These are phyloP conservation scores for Danio kyathit DNA, from an alignment of 2,797 vertebrate genomes.

Conservation along the genomic window DNA sequence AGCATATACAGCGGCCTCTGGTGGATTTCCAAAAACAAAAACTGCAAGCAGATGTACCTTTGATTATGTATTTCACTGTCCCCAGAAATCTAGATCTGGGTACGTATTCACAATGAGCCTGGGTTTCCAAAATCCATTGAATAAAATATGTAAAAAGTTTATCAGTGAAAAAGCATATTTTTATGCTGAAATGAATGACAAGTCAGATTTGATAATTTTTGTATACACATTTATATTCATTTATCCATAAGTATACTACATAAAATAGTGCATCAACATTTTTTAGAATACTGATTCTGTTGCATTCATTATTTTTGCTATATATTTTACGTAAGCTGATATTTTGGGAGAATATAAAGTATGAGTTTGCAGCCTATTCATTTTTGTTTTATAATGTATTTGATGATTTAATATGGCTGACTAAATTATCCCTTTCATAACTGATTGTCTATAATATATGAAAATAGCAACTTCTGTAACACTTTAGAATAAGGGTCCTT, in stretches of 20 bases:
- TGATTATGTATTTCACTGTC: too few relatives aligned
- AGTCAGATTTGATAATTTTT: background rate
- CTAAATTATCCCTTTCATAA: background rate
- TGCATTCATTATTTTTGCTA: background rate
- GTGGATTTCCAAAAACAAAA: too few relatives aligned
- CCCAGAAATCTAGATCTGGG: too few relatives aligned
- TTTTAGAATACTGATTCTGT: background rate
- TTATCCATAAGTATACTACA: background rate
- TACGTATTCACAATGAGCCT: too few relatives aligned
- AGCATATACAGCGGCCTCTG: too few relatives aligned
- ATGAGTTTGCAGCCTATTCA: too few relatives aligned
- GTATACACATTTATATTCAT: background rate
- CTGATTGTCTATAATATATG: background rate
- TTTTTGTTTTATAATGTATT: too few relatives aligned
- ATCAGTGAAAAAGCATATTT: background rate
- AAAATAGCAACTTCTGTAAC: too few relatives aligned
- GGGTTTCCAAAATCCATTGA: background rate
- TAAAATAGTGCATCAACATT: background rate
- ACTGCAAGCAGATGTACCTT: too few relatives aligned
- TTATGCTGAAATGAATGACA: background rate
- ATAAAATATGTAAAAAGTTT: background rate
- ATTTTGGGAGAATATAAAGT: background rate
- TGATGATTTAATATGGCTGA: too few relatives aligned
- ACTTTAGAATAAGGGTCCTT: too few relatives aligned
- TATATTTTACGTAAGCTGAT: background rate